Evolutionary conservation across 2,797 vertebrate genomes (phyloP), one percentile per base, ranked within the genome.

Genomic region (Tenualosa ilisha): DNA sequence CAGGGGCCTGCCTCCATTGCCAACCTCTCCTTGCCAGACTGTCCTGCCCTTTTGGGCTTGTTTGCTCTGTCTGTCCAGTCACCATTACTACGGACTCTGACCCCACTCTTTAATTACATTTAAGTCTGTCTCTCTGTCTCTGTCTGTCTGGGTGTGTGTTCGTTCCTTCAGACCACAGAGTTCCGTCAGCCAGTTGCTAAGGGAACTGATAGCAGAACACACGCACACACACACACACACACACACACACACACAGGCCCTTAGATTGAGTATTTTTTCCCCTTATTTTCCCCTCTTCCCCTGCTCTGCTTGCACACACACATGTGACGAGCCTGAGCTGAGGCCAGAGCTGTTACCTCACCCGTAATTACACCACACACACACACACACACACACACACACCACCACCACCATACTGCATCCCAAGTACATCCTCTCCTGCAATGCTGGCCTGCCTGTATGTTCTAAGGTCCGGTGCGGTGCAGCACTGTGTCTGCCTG

Each of bases 291-390:
- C 17, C 20, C 37, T 46, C 68, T 15, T 79, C 40, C 72, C 43
- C 43, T 79, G 22, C 59, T 24, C 15, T 79, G 72, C 22, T 43
- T 79, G 72, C 72, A 79, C 40, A 22, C 22, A 20, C 43, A 43
- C 22, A 5, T 46, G 40, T 46, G 40, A 24, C 0, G n/a, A 63
- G 59, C 59, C 59, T 24, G 59, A 63, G 59, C 26, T 72, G 3
- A 6, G 37, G 40, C 72, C 72, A 79, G 72, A 43, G 37, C 72
- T 46, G 72, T 79, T 79, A 79, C 40, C 72, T 79, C 72, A 79
- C 40, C 17, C 20, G 46, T 79, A 46, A 79, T 8, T 6, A 20
- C 72, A 20, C 24, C 63, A 4, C 56, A n/a, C 59, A 0, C 59
- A 2, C 22, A 3, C 59, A 24, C 59, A 22, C 56, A 59, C 56